Percentiles rank a stretch among this genome's conserved stretches.
phyloP scores from a whole-genome alignment of 1,140 invertebrate genomes.

The Chrysopa pallens region DNA sequence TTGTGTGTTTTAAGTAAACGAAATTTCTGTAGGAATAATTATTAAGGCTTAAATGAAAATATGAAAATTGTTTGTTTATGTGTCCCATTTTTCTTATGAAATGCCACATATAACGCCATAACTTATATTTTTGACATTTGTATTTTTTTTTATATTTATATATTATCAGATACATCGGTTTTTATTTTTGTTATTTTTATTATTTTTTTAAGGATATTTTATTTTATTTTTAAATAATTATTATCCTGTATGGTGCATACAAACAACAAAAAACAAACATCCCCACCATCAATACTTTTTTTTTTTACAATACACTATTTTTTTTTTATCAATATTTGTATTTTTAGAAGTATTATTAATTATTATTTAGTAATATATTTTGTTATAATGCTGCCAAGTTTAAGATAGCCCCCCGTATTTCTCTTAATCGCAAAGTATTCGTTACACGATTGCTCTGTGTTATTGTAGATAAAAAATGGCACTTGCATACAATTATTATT shows the following conservation, averaged over 20 bases:
- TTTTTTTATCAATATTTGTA: not conserved
- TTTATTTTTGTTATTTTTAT: slow-evolving; percentile 5
- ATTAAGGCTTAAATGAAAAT: too few species aligned
- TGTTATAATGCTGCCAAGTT: slow-evolving; percentile 25
- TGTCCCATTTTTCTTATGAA: slow-evolving; percentile 27
- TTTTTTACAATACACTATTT: slow-evolving; percentile 10
- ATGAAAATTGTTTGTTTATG: too few species aligned
- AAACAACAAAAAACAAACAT: slow-evolving; percentile 11
- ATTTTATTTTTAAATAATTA: slow-evolving; percentile 12
- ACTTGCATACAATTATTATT: not conserved
- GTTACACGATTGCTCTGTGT: too few species aligned
- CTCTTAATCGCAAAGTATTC: not conserved
- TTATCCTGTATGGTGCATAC: slow-evolving; percentile 19
- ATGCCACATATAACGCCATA: slow-evolving; percentile 31
- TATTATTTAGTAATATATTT: slow-evolving; percentile 15
- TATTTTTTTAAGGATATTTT: slow-evolving; percentile 3
- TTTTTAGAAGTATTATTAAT: slow-evolving; percentile 8
- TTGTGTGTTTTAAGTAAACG: too few species aligned
- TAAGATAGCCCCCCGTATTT: slow-evolving; percentile 16
- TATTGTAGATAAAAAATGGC: too few species aligned
- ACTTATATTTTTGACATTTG: slow-evolving; percentile 5
- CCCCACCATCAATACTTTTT: slow-evolving; percentile 13
- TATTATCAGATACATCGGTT: slow-evolving; percentile 6
- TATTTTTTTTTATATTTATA: slow-evolving; percentile 2
- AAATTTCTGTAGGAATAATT: too few species aligned